These are phyloP conservation scores for Palythoa heliodiscus DNA, from an alignment of 92 coral and sea anemone species.

Conservation along the genomic window DNA sequence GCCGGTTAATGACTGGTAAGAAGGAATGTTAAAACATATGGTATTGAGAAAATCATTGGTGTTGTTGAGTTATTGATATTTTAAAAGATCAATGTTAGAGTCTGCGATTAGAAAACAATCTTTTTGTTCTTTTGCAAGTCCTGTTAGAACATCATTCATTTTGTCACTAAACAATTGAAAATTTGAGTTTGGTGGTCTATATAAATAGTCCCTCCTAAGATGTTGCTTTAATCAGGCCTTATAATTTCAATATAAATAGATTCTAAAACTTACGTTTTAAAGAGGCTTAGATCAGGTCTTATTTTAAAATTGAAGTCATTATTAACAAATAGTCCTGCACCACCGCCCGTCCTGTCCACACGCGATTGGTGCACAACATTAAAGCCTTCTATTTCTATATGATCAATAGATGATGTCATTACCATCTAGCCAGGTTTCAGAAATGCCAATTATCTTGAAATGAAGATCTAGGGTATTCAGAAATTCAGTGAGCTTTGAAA, in stretches of 20 bases:
- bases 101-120: background rate
- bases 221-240: constrained; percentile 44
- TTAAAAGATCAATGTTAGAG: constrained; percentile 8
- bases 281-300: constrained; percentile 27
- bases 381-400: constrained; percentile 18
- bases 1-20: background rate
- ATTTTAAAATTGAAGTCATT: constrained; percentile 43
- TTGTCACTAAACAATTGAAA: constrained; percentile 14
- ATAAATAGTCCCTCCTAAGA: constrained; percentile 34
- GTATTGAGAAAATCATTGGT: constrained; percentile 11
- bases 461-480: constrained; percentile 9
- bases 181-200: constrained; percentile 49
- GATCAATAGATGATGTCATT: background rate
- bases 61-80: constrained; percentile 16
- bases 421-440: constrained; percentile 42
- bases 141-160: constrained; percentile 14
- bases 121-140: constrained; percentile 17
- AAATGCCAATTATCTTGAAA: constrained; percentile 27
- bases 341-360: constrained; percentile 37
- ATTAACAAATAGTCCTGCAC: constrained; percentile 43
- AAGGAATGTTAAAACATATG: constrained; percentile 14
- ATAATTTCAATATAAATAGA: constrained; percentile 54
- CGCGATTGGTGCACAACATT: constrained; percentile 43
- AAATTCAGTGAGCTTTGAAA: constrained; percentile 16
- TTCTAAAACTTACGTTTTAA: constrained; percentile 30